phyloP scores from a whole-genome alignment of 2,797 vertebrate species.

The Pantherophis vulpinus region DNA sequence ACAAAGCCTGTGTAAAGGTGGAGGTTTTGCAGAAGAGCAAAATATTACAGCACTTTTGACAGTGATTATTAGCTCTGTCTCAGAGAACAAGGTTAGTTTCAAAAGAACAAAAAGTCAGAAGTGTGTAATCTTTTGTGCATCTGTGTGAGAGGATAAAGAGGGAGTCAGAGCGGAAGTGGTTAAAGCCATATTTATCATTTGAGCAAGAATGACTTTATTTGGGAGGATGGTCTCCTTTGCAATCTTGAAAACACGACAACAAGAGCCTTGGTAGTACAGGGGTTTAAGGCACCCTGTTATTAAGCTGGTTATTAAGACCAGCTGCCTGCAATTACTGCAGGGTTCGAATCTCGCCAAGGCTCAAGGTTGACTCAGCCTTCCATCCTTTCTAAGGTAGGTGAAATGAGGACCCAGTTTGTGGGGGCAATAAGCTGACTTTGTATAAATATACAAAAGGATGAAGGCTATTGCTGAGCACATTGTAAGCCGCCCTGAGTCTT shows the following conservation, averaged over 20 bases:
- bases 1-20: background rate
- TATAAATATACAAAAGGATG: too few relatives aligned
- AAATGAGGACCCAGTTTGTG: too few relatives aligned
- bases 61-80: background rate
- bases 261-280: too few relatives aligned
- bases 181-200: background rate
- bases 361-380: too few relatives aligned
- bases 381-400: too few relatives aligned
- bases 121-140: background rate
- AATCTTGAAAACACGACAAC: background rate
- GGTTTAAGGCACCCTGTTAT: too few relatives aligned
- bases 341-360: too few relatives aligned
- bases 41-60: background rate
- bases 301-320: too few relatives aligned
- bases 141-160: background rate
- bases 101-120: background rate
- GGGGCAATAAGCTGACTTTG: too few relatives aligned
- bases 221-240: background rate
- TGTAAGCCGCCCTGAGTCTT: too few relatives aligned
- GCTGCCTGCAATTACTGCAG: too few relatives aligned
- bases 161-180: background rate
- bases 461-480: too few relatives aligned
- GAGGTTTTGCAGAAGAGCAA: background rate
- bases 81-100: background rate
- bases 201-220: background rate